Evolutionary conservation across 2,797 vertebrate species (phyloP), one percentile per base, ranked within the genome.

Genomic region (Sparidentex hasta): DNA sequence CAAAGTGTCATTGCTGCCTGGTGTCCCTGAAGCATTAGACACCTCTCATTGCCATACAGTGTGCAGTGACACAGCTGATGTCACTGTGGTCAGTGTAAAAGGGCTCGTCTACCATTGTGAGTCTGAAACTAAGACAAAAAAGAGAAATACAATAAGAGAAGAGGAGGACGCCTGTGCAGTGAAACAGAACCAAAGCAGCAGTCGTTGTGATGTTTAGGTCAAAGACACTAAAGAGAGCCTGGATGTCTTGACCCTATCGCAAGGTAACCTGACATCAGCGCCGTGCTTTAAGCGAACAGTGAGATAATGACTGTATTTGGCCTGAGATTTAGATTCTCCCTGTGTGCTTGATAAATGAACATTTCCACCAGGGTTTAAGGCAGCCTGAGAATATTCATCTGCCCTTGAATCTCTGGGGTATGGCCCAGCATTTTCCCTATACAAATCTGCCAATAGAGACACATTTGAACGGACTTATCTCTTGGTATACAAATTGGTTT

Each of bases 401-500:
- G 41, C 27, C 69, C 54, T 75, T 67, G 48, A 83, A 75, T 87
- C 83, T 80, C 65, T 27, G 2, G 58, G 74, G 69, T 57, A 74
- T 57, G 58, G 56, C 23, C 38, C 33, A 16, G 29, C 13, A 58
- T 65, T 66, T 59, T 16, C 3, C 18, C 12, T 48, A 16, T 2
- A 38, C 71, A 77, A 79, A 86, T 82, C 64, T 73, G 47, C 65
- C 65, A 76, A 57, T 46, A 48, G 63, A 74, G 56, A 57, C 72
- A 65, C 62, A 78, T 81, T 81, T 71, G 52, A 78, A 78, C 70
- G 46, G 80, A 86, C 71, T 84, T 86, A 87, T 87, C 82, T 87
- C 41, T 75, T 69, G 83, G 87, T 81, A 78, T 74, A 87, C 67
- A 83, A 90, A 80, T 88, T 82, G 78, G 80, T 87, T 84, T 87